A percentile compares a stretch with the other conserved stretches of the same genome.
Evolutionary conservation across 2,888 invertebrate genomes (phyloP).

Genomic region (Drosophila borborema): DNA sequence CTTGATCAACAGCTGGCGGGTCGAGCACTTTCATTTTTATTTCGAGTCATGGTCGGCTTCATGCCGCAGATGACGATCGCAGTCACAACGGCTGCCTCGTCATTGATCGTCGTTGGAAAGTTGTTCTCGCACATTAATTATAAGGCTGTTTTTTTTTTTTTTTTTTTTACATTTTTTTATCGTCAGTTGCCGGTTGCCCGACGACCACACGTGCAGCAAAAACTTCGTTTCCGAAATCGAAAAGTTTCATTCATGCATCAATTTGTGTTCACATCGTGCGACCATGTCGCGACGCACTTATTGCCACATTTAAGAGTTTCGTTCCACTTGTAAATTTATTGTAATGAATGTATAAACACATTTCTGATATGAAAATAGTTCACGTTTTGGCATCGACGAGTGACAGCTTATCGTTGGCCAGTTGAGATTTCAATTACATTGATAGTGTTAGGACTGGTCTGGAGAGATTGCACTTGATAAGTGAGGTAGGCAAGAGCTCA

Average conservation of each 20-base stretch:
- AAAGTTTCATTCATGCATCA: constrained; percentile 46
- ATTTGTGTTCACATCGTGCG: constrained; percentile 17
- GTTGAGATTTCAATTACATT: constrained; percentile 23
- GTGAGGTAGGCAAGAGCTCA: neutral
- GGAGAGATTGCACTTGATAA: neutral
- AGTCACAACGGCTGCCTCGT: constrained; percentile 39
- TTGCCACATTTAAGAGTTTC: constrained; percentile 18
- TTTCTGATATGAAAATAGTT: constrained; percentile 21
- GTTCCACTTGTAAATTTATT: constrained; percentile 9
- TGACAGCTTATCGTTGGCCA: constrained; percentile 11
- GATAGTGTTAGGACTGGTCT: neutral
- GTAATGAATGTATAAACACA: constrained; percentile 7
- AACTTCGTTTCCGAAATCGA: constrained; percentile 40
- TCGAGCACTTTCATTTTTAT: constrained; percentile 80
- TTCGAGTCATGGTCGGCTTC: constrained; percentile 67
- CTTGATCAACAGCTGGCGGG: constrained; percentile 58
- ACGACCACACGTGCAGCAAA: constrained; percentile 41
- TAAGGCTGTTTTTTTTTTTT: constrained; percentile 16
- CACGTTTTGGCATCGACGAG: neutral
- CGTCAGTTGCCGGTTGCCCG: constrained; percentile 8
- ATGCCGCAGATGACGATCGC: constrained; percentile 36
- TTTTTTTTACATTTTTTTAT: constrained; percentile 25
- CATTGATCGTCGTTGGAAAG: constrained; percentile 66
- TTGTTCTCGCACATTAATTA: constrained; percentile 75
- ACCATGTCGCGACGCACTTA: constrained; percentile 5